Conservation (phyloP, 2,888 invertebrate species). For the Xiphydria camelus region DNA sequence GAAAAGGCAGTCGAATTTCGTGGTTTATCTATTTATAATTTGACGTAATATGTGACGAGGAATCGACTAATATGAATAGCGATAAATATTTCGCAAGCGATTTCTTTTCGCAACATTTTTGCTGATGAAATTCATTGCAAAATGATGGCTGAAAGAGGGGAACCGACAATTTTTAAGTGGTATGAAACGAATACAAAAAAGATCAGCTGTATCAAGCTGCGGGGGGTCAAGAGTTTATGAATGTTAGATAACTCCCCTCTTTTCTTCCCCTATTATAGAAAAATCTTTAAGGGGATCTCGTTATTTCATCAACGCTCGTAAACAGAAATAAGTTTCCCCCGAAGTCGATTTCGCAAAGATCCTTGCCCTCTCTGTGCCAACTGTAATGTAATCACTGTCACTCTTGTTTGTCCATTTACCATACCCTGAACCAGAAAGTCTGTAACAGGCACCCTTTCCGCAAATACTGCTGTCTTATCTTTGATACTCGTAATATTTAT, state of each 20-base stretch:
- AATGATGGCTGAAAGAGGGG: constrained; percentile 29
- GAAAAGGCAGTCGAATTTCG: too few relatives aligned
- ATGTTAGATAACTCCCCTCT: too few relatives aligned
- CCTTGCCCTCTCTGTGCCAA: too few relatives aligned
- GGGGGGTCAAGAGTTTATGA: constrained; percentile 50
- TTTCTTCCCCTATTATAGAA: too few relatives aligned
- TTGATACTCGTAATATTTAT: too few relatives aligned
- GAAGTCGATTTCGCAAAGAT: neutral
- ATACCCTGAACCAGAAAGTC: too few relatives aligned
- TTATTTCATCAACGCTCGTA: neutral
- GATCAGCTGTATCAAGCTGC: constrained; percentile 16
- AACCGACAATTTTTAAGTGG: constrained; percentile 1
- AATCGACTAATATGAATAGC: too few relatives aligned
- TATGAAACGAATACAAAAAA: constrained; percentile 11
- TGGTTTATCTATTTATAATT: neutral
- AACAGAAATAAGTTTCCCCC: neutral
- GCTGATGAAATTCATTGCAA: constrained; percentile 43
- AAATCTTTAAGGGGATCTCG: constrained; percentile 44
- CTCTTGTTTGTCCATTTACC: too few relatives aligned
- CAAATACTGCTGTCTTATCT: too few relatives aligned
- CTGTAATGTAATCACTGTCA: too few relatives aligned
- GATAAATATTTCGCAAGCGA: neutral
- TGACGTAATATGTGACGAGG: neutral
- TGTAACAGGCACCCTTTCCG: too few relatives aligned
- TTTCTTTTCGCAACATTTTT: neutral